Conservation (phyloP, 1,140 invertebrate species). For the Trachelipus rathkii region DNA sequence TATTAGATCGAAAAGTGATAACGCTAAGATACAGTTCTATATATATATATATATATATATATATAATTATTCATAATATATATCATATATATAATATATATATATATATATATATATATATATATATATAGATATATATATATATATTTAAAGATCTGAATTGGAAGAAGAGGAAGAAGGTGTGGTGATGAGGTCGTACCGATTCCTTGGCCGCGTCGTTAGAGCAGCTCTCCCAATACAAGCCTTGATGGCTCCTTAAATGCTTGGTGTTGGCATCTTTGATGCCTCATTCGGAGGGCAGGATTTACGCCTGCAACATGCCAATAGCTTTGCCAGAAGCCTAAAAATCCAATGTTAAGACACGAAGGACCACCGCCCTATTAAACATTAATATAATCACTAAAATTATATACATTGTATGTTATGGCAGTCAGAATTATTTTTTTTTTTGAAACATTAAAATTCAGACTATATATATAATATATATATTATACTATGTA, state of each 20-base stretch:
- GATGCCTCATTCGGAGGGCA: conserved; percentile 77
- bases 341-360: conserved; percentile 75
- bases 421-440: no score
- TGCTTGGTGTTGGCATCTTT: conserved; percentile 82
- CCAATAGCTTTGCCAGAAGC: conserved; percentile 65
- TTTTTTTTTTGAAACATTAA: no score
- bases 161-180: conserved; percentile 58
- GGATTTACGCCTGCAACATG: conserved; percentile 76
- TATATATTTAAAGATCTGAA: not conserved
- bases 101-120: no score
- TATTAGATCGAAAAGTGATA: no score
- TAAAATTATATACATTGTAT: no score
- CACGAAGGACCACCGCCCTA: conserved; percentile 86
- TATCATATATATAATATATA: no score
- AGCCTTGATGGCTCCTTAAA: conserved; percentile 69
- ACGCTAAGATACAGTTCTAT: no score
- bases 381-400: conserved; percentile 52
- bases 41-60: no score
- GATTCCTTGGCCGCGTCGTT: conserved; percentile 79
- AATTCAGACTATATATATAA: no score
- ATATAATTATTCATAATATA: no score
- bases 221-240: conserved; percentile 81
- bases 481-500: no score
- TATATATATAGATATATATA: no score
- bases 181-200: conserved; percentile 66